phyloP scores from a whole-genome alignment of 2,113 vertebrate species.

The Uropsilus gracilis region DNA sequence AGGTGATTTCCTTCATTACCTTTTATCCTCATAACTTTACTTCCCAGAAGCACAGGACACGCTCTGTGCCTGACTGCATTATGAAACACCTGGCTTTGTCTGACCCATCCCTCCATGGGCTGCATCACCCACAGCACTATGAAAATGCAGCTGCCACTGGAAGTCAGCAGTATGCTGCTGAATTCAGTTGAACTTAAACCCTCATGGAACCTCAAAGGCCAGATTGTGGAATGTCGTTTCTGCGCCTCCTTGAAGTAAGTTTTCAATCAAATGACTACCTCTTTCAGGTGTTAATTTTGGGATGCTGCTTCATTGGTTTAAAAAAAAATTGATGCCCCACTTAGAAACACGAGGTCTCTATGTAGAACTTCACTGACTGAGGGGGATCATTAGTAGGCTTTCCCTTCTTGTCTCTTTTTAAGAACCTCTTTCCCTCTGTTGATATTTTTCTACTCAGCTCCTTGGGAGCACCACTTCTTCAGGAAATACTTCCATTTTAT shows the following conservation, averaged over 20 bases:
- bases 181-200: neutral
- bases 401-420: neutral
- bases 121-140: constrained; percentile 82
- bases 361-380: neutral
- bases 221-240: constrained; percentile 62
- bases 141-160: constrained; percentile 74
- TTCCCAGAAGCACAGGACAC: constrained; percentile 77
- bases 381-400: neutral
- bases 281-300: neutral
- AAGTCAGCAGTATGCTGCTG: constrained; percentile 62
- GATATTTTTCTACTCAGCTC: constrained; percentile 11
- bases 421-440: constrained; percentile 27
- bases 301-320: neutral
- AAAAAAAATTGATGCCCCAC: neutral
- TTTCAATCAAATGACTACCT: constrained; percentile 44
- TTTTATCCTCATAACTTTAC: constrained; percentile 78
- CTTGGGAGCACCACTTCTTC: neutral
- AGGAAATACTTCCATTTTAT: constrained; percentile 1
- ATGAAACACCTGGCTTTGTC: constrained; percentile 78
- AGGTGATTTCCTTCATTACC: constrained; percentile 73
- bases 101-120: constrained; percentile 76
- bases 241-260: constrained; percentile 82
- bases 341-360: neutral
- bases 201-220: constrained; percentile 64
- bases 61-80: constrained; percentile 74